These are phyloP conservation scores for Drosophila greeni DNA, from an alignment of 2,888 invertebrate species.

Conservation along the genomic window DNA sequence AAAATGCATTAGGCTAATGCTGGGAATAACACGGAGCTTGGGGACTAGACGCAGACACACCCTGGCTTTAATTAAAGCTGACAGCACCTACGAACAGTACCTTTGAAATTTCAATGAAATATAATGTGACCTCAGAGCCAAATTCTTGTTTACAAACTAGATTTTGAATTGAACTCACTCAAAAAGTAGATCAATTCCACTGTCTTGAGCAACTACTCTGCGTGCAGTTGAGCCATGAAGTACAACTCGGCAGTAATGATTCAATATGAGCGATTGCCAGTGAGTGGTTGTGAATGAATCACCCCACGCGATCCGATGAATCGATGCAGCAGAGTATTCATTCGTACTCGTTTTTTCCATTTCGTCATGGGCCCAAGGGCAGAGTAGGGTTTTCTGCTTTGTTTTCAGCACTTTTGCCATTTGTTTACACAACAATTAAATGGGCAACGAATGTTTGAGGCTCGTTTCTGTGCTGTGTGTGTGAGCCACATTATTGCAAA, in stretches of 20 bases:
- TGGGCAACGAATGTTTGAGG: constrained; percentile 38
- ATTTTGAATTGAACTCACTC: too few relatives aligned
- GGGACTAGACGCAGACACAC: background rate
- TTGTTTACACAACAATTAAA: constrained; percentile 64
- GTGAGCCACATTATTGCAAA: background rate
- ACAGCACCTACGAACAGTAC: background rate
- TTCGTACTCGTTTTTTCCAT: constrained; percentile 22
- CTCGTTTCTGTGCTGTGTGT: constrained; percentile 1
- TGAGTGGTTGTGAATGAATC: constrained; percentile 36
- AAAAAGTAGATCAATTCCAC: background rate
- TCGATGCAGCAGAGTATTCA: constrained; percentile 31
- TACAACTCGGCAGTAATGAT: constrained; percentile 3
- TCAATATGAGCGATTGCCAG: constrained; percentile 17
- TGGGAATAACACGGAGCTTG: background rate
- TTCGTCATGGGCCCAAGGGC: constrained; percentile 37
- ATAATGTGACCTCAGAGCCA: too few relatives aligned
- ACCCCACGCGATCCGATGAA: constrained; percentile 32
- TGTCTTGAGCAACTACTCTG: background rate
- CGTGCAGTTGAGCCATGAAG: constrained; percentile 9
- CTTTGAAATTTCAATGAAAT: too few relatives aligned
- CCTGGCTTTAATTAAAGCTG: background rate
- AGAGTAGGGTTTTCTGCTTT: constrained; percentile 10
- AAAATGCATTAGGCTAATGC: background rate
- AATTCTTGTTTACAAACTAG: background rate
- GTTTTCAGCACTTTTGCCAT: constrained; percentile 6